Evolutionary conservation across 2,113 vertebrate species (phyloP), one percentile per base, ranked within the genome.

Genomic region (Cathartes aura): DNA sequence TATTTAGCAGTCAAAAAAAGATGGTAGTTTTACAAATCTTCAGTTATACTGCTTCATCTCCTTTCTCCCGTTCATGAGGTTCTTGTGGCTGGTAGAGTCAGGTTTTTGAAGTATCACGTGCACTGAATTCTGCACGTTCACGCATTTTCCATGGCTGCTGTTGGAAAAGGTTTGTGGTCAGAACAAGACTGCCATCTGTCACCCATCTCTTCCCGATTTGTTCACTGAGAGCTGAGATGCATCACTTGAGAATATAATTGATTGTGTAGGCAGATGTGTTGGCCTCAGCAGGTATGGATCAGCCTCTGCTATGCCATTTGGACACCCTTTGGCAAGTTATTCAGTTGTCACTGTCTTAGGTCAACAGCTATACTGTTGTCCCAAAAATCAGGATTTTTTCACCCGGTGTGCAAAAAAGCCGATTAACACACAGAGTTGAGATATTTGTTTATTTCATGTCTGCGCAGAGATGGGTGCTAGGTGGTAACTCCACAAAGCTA

Each of bases 71-170:
- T 62, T 82, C 26, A 20, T 18, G 63, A 79, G 13, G 9, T 24
- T 78, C 36, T 62, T 45, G 24, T 12, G 29, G 15, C 8, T 53
- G 34, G 5, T 29, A 52, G 10, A 43, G 6, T n/a, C n/a, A 32
- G 16, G 4, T 48, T 59, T 81, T 58, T n/a, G 24, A 81, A 50
- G 13, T 6, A 21, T 8, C n/a, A 17, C 16, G 47, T 50, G 17
- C 5, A 36, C 21, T 71, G 55, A 64, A 66, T 53, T 42, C 21
- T 58, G 21, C 14, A 43, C 12, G 17, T 64, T 34, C 10, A 24
- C n/a, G 3, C 15, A 4, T 38, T 83, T 74, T 9, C 4, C 5
- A 0, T 10, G 20, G 23, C 27, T 22, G 3, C 8, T 53, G 18
- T 6, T 30, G 40, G 40, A 12, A 50, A 20, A 36, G 10, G 30